A percentile compares a stretch with the other conserved stretches of the same genome.
These are phyloP conservation scores for Aurelia aurita complex sp. Pacific DNA, from an alignment of 30 jellyfish, hydroid and myxozoan genomes.

Conservation along the genomic window DNA sequence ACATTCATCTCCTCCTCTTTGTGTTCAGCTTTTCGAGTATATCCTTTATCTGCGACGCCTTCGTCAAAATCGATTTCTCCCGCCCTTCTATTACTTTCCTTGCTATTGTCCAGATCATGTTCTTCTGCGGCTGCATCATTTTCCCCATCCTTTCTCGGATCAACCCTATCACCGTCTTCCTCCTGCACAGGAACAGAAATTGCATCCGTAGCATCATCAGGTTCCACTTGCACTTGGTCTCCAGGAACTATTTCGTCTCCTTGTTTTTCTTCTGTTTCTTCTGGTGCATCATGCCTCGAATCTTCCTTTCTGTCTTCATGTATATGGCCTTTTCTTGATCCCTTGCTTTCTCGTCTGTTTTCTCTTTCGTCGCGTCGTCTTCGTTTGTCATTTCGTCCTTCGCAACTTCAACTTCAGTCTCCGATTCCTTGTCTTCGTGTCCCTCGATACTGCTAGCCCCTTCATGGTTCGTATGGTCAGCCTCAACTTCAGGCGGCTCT, in stretches of 20 bases:
- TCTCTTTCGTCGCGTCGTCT: slow-evolving; percentile 19
- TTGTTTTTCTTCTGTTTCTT: neutral
- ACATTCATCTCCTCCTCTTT: too few species aligned
- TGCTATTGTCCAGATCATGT: neutral
- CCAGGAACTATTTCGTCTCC: neutral
- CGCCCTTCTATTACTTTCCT: neutral
- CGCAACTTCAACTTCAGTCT: neutral
- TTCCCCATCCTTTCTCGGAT: neutral
- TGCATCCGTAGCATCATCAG: neutral
- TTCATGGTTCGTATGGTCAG: neutral
- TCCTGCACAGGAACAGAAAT: too few species aligned
- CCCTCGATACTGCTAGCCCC: neutral
- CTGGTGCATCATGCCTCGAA: neutral
- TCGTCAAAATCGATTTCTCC: slow-evolving; percentile 16
- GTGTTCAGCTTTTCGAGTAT: neutral
- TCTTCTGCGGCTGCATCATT: neutral
- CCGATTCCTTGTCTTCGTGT: slow-evolving; percentile 14
- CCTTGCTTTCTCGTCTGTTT: slow-evolving; percentile 1
- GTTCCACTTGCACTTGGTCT: slow-evolving; percentile 2
- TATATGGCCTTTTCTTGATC: neutral
- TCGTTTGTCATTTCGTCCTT: slow-evolving; percentile 8
- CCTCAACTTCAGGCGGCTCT: neutral
- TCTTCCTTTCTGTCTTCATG: slow-evolving; percentile 2
- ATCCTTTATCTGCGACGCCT: neutral
- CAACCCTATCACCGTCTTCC: too few species aligned